Evolutionary conservation across 1,140 invertebrate species (phyloP).

Genomic region (Chironomus striatipennis): DNA sequence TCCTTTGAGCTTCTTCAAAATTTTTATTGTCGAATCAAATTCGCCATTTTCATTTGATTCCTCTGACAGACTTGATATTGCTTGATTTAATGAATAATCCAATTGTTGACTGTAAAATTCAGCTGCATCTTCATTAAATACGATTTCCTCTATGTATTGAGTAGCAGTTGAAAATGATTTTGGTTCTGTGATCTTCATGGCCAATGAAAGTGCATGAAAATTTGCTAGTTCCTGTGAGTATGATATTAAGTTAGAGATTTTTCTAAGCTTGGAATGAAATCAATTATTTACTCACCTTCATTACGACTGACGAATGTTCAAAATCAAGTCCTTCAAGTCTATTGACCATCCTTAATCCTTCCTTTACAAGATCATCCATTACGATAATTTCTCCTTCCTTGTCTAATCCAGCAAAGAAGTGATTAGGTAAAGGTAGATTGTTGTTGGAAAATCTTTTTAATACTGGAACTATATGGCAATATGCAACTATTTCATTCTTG

Average conservation of each 20-base stretch:
- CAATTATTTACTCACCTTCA: constrained; percentile 32
- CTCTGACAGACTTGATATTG: constrained; percentile 32
- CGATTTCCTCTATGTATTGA: constrained; percentile 33
- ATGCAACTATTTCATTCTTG: constrained; percentile 36
- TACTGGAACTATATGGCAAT: constrained; percentile 34
- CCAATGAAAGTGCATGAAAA: constrained; percentile 35
- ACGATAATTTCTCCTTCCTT: constrained; percentile 33
- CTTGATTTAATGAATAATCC: constrained; percentile 35
- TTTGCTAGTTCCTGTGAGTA: constrained; percentile 35
- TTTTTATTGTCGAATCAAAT: constrained; percentile 32
- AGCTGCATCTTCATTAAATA: constrained; percentile 34
- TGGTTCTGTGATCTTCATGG: constrained; percentile 30
- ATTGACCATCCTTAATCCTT: constrained; percentile 35
- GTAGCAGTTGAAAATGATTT: constrained; percentile 29
- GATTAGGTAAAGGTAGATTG: constrained; percentile 34
- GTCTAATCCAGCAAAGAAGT: constrained; percentile 33
- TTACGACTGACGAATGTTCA: constrained; percentile 34
- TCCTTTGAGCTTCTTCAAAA: constrained; percentile 31
- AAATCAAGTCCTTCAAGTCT: constrained; percentile 34
- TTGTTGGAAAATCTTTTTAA: constrained; percentile 30
- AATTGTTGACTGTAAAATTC: constrained; percentile 36
- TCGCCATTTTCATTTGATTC: constrained; percentile 34
- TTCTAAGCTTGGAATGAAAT: no score
- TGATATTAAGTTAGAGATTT: no score
- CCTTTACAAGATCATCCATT: constrained; percentile 34